Base-by-base conservation (phyloP, 2,888 invertebrate genomes). In the Gymnosoma rotundatum region DNA sequence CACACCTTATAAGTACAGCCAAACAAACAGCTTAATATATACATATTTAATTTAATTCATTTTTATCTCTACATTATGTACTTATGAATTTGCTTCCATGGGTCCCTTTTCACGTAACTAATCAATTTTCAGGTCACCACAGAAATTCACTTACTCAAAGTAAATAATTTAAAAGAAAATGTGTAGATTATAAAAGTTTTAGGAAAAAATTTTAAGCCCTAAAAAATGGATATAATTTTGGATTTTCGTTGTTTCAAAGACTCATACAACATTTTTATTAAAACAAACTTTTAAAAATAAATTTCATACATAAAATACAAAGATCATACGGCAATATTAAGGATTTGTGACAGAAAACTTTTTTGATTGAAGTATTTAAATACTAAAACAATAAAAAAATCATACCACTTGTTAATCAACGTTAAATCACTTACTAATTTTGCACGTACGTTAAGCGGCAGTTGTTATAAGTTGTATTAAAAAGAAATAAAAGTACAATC, bases 31-130 rank as follows among this genome's bases (percentile, higher is more conserved):
- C 2, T 25, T 25, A 25, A 25, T 25, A 25, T 25, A 2, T 2
- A 25, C 25, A 25, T 4, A 58, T 38, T 83, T 78, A 61, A 83
- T 73, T 82, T 72, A 78, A 78, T 83, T 73, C 69, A 67, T 78
- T 73, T 83, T 73, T 69, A 54, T 76, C 69, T 42, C 58, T 66
- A 38, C 52, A 52, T 48, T 69, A 74, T 79, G 78, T 58, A 50
- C 69, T 72, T 64, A 48, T n/a, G n/a, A n/a, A n/a, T 79, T 75
- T 70, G 54, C 54, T 83, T 69, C 75, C 75, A 74, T 64, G 78
- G 45, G 67, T 78, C 42, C 58, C 64, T 78, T 52, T 78, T 48
- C 70, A 70, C 69, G 66, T 79, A 75, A 83, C 75, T 83, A 83
- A 79, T 72, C 75, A 83, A 83, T 83, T 83, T 79, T 48, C 61